Evolutionary conservation across 2,113 vertebrate genomes (phyloP).

Genomic region (Gila orcuttii): DNA sequence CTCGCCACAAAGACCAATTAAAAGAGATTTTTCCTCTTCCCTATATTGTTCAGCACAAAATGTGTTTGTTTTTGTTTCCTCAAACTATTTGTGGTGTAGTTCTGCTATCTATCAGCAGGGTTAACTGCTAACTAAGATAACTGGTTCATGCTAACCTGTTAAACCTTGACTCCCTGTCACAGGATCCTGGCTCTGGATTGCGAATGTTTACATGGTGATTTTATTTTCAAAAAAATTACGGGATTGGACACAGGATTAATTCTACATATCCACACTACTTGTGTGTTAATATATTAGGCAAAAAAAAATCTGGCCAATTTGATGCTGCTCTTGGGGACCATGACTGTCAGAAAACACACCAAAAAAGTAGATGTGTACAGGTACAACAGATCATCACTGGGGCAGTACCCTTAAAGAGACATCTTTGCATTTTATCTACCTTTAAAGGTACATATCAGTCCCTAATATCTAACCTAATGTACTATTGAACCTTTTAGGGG

Average conservation of each 20-base stretch:
- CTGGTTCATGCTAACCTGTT: neutral
- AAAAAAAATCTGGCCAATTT: neutral
- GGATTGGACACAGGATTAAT: neutral
- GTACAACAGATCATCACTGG: too few relatives aligned
- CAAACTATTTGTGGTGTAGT: neutral
- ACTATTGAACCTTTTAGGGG: too few relatives aligned
- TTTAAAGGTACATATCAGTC: too few relatives aligned
- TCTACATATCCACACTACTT: neutral
- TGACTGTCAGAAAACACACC: too few relatives aligned
- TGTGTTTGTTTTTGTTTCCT: neutral
- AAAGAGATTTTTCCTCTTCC: neutral
- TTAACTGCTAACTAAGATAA: neutral
- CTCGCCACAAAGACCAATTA: too few relatives aligned
- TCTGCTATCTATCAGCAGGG: neutral
- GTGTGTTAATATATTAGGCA: neutral
- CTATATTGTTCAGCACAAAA: neutral
- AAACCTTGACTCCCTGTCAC: neutral
- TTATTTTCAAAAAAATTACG: neutral
- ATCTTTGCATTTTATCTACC: too few relatives aligned
- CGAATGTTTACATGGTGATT: neutral
- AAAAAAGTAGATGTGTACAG: too few relatives aligned
- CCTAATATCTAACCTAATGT: too few relatives aligned
- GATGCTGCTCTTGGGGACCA: neutral
- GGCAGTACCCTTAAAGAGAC: too few relatives aligned
- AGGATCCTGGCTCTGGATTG: neutral